phyloP scores from a whole-genome alignment of 2,113 vertebrate species.

The Delphinapterus leucas region DNA sequence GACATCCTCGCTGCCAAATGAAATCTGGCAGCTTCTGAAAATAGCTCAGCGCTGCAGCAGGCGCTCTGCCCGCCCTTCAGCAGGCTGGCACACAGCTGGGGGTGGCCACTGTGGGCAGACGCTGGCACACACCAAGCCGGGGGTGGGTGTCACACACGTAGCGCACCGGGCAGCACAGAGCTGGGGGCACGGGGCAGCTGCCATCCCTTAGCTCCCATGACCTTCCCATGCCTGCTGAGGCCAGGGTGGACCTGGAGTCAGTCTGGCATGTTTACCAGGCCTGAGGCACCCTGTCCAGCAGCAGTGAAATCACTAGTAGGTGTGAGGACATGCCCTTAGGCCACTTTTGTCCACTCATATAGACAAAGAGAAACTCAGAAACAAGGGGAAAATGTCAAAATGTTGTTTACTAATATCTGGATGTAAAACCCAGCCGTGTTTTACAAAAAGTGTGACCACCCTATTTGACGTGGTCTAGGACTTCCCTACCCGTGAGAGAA shows the following conservation, averaged over 20 bases:
- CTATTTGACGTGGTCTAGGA: background rate
- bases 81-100: slow-evolving; percentile 75
- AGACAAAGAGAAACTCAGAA: slow-evolving; percentile 47
- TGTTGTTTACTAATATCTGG: slow-evolving; percentile 61
- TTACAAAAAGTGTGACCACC: no score
- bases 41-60: slow-evolving; percentile 75
- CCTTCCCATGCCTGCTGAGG: background rate
- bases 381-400: slow-evolving; percentile 41
- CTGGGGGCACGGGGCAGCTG: background rate
- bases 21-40: slow-evolving; percentile 80
- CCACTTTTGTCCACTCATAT: background rate
- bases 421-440: slow-evolving; percentile 24
- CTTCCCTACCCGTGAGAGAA: slow-evolving; percentile 1
- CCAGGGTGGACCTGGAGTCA: background rate
- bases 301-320: background rate
- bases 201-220: slow-evolving; percentile 41
- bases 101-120: slow-evolving; percentile 71
- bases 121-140: background rate
- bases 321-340: background rate
- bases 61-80: slow-evolving; percentile 76
- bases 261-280: background rate
- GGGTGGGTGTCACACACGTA: slow-evolving; percentile 60
- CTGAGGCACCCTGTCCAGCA: background rate
- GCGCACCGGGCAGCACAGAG: background rate
- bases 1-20: slow-evolving; percentile 72